A percentile compares a stretch with the other conserved stretches of the same genome.
Evolutionary conservation across 2,797 vertebrate genomes (phyloP).

Genomic region (Chiloscyllium punctatum): DNA sequence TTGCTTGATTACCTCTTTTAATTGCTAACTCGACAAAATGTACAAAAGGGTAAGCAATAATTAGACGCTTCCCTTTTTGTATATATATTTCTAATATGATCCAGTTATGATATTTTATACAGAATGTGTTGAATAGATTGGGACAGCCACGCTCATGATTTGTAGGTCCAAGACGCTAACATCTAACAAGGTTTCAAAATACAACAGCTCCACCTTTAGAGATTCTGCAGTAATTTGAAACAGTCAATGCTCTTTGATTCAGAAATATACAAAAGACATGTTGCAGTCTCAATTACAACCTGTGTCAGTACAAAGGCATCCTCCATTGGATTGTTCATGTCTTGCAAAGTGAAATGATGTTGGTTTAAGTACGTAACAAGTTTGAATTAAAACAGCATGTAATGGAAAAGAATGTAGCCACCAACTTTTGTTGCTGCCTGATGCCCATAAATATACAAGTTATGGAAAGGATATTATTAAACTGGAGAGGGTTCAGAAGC

Average conservation of each 20-base stretch:
- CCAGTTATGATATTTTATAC: not conserved
- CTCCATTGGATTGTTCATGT: not conserved
- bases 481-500: too few species aligned
- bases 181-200: not conserved
- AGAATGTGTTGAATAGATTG: not conserved
- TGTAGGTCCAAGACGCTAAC: too few species aligned
- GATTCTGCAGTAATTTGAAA: not conserved
- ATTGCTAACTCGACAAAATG: not conserved
- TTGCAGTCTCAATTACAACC: not conserved
- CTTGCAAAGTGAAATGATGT: not conserved
- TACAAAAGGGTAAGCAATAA: not conserved
- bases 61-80: too few species aligned
- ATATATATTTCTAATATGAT: not conserved
- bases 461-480: too few species aligned
- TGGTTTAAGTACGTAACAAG: not conserved
- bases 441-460: not conserved
- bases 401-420: not conserved
- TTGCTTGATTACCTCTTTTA: not conserved
- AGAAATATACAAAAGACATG: not conserved
- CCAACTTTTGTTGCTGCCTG: not conserved
- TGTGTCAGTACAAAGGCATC: not conserved
- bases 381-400: not conserved
- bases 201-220: constrained; percentile 28
- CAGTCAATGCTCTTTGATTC: not conserved
- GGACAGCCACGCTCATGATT: not conserved